These are phyloP conservation scores for Epinephelus awoara DNA, from an alignment of 2,797 vertebrate genomes.

Conservation along the genomic window DNA sequence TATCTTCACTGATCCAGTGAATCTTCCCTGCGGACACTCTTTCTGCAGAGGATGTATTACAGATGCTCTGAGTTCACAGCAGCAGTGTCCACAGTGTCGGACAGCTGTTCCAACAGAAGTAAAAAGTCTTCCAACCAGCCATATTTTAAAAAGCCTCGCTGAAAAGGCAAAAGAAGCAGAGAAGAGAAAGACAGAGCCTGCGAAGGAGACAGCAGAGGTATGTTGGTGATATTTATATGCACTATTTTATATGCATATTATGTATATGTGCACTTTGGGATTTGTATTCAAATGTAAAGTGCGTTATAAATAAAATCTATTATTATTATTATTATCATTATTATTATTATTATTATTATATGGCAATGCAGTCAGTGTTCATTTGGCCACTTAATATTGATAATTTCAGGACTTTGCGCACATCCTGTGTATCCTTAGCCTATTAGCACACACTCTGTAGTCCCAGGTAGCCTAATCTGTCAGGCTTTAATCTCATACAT, in stretches of 20 bases:
- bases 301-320: no score
- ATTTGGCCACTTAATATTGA: no score
- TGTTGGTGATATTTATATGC: no score
- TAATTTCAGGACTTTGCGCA: no score
- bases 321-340: no score
- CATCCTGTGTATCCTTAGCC: background rate
- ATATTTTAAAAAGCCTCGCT: constrained; percentile 61
- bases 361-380: no score
- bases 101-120: constrained; percentile 17
- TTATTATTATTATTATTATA: no score
- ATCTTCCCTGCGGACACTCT: constrained; percentile 73
- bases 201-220: background rate
- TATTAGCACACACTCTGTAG: background rate
- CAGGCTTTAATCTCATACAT: background rate
- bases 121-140: constrained; percentile 55
- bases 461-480: no score
- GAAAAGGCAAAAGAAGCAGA: constrained; percentile 59
- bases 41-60: constrained; percentile 75
- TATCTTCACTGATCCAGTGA: constrained; percentile 75
- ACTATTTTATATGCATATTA: no score
- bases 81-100: constrained; percentile 69
- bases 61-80: constrained; percentile 16
- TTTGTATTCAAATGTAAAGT: no score
- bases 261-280: no score
- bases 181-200: background rate